Evolutionary conservation across 1,140 invertebrate species (phyloP), one percentile per base, ranked within the genome.

Genomic region (Euura lappo): DNA sequence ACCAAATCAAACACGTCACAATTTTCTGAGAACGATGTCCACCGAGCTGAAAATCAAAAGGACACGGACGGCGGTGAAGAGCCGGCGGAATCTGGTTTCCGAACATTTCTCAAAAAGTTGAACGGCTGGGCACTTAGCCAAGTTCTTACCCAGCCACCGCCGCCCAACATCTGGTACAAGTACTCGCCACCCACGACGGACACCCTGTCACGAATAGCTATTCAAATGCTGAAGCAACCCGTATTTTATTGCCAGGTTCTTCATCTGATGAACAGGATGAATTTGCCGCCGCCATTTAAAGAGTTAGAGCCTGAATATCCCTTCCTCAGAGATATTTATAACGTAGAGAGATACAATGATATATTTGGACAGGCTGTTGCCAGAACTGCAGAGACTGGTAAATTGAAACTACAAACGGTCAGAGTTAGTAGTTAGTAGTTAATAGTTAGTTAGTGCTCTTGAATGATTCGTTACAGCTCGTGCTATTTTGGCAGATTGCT

Each of bases 191-290:
- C 95, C 13, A 94, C 91, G 68, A 88, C 89, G 70, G 88, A 90
- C 65, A 94, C 93, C 71, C 87, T 97, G 44, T 89, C 92, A 51
- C 95, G 96, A 81, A 97, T 98, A 76, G 90, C 92, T 5, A 90
- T 94, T 85, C 90, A 93, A 68, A 84, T 98, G 66, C 89, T 93
- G 71, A 89, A 89, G 64, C 91, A 95, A 79, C 93, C 93, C 66
- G 91, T 92, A 78, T 95, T 98, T 85, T 98, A 98, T 83, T 92
- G 90, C 43, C 96, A 95, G 90, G 93, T 95, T 5, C 83, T 98
- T 68, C 96, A 98, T 90, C 89, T 99, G 45, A 98, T 98, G 96
- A 98, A 98, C 83, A 96, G 94, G 88, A 97, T 99, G 96, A 96
- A 94, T 85, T 83, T 98, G 66, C 93, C 94, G 47, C 91, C 92